phyloP scores from a whole-genome alignment of 1,140 invertebrate species.

The Zaprionus taronus region DNA sequence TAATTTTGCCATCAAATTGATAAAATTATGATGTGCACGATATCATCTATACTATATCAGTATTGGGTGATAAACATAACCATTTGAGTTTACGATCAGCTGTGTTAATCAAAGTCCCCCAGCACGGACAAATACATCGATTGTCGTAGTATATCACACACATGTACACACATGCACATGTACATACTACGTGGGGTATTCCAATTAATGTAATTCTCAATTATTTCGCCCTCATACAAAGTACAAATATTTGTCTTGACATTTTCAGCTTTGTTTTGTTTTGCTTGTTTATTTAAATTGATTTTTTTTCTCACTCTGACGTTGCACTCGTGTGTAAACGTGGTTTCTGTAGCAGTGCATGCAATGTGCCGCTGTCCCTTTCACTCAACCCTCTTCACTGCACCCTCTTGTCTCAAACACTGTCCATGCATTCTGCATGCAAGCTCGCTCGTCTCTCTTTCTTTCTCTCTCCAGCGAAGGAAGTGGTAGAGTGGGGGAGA shows the following conservation, averaged over 20 bases:
- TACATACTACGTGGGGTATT: background rate
- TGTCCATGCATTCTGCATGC: background rate
- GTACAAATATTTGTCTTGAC: slow-evolving; percentile 15
- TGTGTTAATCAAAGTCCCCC: slow-evolving; percentile 16
- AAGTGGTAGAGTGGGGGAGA: background rate
- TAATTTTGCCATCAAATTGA: background rate
- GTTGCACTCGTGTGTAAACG: slow-evolving; percentile 48
- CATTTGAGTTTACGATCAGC: slow-evolving; percentile 26
- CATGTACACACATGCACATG: background rate
- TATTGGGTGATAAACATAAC: background rate
- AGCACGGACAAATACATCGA: background rate
- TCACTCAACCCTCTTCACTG: slow-evolving; percentile 11
- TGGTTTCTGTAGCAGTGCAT: slow-evolving; percentile 40
- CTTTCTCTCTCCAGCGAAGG: background rate
- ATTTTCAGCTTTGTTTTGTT: slow-evolving; percentile 40
- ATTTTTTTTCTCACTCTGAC: slow-evolving; percentile 52
- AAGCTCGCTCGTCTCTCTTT: background rate
- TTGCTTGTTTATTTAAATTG: slow-evolving; percentile 66
- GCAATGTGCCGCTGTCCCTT: slow-evolving; percentile 18
- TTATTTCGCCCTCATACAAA: slow-evolving; percentile 27
- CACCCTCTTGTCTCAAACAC: background rate
- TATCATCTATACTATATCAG: background rate
- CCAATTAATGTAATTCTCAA: slow-evolving; percentile 30
- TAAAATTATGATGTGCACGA: background rate
- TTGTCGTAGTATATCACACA: background rate